phyloP scores from a whole-genome alignment of 2,113 vertebrate species.

The Salminus brasiliensis region DNA sequence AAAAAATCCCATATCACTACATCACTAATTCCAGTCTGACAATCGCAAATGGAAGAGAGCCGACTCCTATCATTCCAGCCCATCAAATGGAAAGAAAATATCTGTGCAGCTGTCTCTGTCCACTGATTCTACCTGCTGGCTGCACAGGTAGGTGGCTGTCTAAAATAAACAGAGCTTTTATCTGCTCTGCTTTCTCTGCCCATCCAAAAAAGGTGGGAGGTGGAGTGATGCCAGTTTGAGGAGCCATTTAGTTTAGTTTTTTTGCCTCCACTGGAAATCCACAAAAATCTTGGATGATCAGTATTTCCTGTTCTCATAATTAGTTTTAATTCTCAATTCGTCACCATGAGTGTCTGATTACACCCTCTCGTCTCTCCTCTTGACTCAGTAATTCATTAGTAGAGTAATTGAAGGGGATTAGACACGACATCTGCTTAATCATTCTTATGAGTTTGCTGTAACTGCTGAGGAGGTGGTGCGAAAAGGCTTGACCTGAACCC shows the following conservation, averaged over 20 bases:
- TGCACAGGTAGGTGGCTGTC: neutral
- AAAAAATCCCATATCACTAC: too few relatives aligned
- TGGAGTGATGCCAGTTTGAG: too few relatives aligned
- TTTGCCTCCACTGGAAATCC: too few relatives aligned
- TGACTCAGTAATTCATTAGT: constrained; percentile 9
- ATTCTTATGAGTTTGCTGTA: neutral
- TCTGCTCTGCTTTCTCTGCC: too few relatives aligned
- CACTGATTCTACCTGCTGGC: neutral
- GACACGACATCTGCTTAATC: constrained; percentile 9
- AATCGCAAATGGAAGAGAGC: neutral
- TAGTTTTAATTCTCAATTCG: neutral
- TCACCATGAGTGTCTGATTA: constrained; percentile 1
- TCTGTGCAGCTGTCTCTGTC: neutral
- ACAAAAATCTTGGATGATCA: neutral
- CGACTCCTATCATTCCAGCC: neutral
- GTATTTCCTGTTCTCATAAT: neutral
- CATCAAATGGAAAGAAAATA: neutral
- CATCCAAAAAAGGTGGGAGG: too few relatives aligned
- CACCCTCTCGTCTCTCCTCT: neutral
- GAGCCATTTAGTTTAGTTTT: too few relatives aligned
- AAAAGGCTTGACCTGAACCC: too few relatives aligned
- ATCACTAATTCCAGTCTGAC: too few relatives aligned
- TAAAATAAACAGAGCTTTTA: neutral
- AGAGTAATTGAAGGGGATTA: constrained; percentile 5
- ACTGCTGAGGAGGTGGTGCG: neutral